Conservation (phyloP, 2,113 vertebrate genomes). For the Verasper variegatus region DNA sequence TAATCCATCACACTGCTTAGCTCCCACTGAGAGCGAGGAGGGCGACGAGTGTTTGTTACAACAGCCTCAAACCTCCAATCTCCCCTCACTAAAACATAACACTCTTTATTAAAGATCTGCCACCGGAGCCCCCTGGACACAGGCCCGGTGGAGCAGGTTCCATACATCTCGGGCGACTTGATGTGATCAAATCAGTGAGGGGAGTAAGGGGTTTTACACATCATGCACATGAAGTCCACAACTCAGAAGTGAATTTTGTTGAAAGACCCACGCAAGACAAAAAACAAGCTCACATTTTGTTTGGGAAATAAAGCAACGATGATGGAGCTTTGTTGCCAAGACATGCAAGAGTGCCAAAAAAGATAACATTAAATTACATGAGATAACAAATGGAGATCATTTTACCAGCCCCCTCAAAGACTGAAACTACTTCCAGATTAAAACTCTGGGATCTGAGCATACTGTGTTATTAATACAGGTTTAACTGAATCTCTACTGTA, state of each 20-base stretch:
- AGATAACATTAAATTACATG: slow-evolving; percentile 28
- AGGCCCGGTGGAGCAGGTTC: no score
- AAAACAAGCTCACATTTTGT: neutral
- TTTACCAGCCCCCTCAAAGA: slow-evolving; percentile 9
- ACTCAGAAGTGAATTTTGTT: neutral
- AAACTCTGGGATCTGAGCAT: neutral
- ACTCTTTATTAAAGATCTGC: slow-evolving; percentile 65
- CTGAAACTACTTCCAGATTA: slow-evolving; percentile 17
- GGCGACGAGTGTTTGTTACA: slow-evolving; percentile 48
- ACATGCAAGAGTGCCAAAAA: neutral
- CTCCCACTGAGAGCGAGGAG: slow-evolving; percentile 64
- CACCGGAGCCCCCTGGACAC: slow-evolving; percentile 27
- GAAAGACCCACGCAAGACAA: neutral
- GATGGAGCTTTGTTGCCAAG: neutral
- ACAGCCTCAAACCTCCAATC: slow-evolving; percentile 46
- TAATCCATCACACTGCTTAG: slow-evolving; percentile 79
- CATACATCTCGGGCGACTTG: neutral
- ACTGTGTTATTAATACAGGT: no score
- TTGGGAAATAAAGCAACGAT: neutral
- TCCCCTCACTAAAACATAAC: slow-evolving; percentile 9
- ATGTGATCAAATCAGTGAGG: neutral
- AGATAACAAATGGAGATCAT: slow-evolving; percentile 2
- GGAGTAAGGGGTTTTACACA: no score
- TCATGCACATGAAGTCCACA: no score
- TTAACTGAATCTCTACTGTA: no score